These are phyloP conservation scores for Aphelinus certus DNA, from an alignment of 1,140 invertebrate species.

Conservation along the genomic window DNA sequence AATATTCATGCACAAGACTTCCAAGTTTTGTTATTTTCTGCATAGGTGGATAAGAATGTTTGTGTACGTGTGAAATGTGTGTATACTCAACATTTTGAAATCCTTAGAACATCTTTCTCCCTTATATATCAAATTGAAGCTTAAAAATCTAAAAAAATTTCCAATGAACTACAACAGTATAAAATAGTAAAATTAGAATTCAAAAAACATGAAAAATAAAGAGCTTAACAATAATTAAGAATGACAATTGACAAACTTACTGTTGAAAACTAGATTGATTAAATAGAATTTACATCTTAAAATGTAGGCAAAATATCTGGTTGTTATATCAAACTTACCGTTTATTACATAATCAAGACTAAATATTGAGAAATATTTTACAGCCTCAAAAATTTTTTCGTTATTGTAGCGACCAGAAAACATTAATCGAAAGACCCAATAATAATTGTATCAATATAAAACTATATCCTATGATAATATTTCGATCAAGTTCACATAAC, in stretches of 20 bases:
- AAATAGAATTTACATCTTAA: constrained; percentile 22
- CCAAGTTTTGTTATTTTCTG: constrained; percentile 33
- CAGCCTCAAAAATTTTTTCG: constrained; percentile 11
- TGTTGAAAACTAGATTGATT: constrained; percentile 29
- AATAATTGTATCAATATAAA: background rate
- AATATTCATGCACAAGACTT: constrained; percentile 33
- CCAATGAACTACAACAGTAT: constrained; percentile 22
- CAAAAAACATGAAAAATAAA: constrained; percentile 31
- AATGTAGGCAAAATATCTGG: constrained; percentile 19
- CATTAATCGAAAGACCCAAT: constrained; percentile 8
- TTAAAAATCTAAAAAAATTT: constrained; percentile 34
- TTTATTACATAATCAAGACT: constrained; percentile 24
- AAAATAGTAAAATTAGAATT: constrained; percentile 36
- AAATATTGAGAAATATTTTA: constrained; percentile 23
- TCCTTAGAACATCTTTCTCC: constrained; percentile 24
- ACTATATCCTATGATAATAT: background rate
- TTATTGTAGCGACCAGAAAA: background rate
- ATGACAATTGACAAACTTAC: constrained; percentile 35
- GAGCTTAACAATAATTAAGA: constrained; percentile 24
- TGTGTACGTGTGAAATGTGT: constrained; percentile 36
- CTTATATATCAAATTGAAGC: constrained; percentile 31
- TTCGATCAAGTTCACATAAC: background rate
- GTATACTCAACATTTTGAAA: constrained; percentile 31
- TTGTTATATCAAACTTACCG: constrained; percentile 36
- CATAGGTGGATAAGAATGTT: constrained; percentile 34